Base-by-base conservation (phyloP, 2,888 invertebrate species). In the Phalera bucephala region DNA sequence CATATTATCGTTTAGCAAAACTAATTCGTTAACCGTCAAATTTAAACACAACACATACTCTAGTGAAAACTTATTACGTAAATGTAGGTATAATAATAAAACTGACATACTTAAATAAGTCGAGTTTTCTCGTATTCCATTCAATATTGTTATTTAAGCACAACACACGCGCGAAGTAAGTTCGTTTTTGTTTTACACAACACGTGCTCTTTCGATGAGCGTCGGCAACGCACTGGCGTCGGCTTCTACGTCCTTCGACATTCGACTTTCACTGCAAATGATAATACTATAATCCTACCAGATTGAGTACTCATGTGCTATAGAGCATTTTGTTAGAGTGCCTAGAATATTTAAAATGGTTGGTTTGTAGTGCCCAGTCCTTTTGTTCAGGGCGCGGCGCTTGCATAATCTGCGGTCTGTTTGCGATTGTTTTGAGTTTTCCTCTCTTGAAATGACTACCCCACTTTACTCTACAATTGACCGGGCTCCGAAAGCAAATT, bases 71-170 rank as follows among this genome's bases (percentile, higher is more conserved):
- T 31, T 15, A 40, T 66, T 65, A 52, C 53, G 50, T 60, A 66
- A 59, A 55, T 17, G 17, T 5, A 60, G 53, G 46, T 22, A 56
- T 52, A 56, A 65, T 61, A 50, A 58, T 59, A 66, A 74, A 72
- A 67, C 71, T 72, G 69, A 75, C 84, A 80, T 84, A 86, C 83
- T 84, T 82, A 80, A 72, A 73, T 72, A 77, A 80, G 81, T 68
- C 55, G 63, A 48, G 31, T 55, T 55, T 66, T 43, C 54, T 57
- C 44, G 52, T 56, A 56, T 62, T 47, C 52, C 54, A 56, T 51
- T 59, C 49, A 58, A 36, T 52, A 51, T 62, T 60, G 63, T 50
- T 47, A 39, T 37, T 55, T 52, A 51, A 49, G 44, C 54, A 53
- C 59, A 42, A 39, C 52, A 58, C 58, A 53, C 56, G 55, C 58